Base-by-base conservation (phyloP, 2,797 vertebrate species). In the Anomalospiza imberbis region DNA sequence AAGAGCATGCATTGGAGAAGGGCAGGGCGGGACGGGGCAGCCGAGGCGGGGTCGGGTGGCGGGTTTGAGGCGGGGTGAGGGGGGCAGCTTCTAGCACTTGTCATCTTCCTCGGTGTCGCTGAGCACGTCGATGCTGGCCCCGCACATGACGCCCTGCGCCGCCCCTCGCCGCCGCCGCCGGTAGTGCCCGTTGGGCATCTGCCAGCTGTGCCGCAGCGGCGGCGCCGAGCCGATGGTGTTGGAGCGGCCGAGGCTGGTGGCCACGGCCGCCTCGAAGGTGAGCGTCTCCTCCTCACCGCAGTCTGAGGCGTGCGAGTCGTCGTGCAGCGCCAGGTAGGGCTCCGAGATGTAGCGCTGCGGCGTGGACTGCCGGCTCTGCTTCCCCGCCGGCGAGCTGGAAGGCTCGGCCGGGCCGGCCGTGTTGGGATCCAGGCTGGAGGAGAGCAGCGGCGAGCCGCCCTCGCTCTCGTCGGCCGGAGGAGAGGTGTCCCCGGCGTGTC, bases 71-170 rank as follows among this genome's bases (percentile, higher is more conserved):
- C 85, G 34, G 12, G 9, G n/a, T n/a, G n/a, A n/a, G n/a, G 57
- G 68, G 89, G 58, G 73, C 95, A 89, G 94, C 98, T 96, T 98
- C 98, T 98, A 99, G 98, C 99, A 99, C 94, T 98, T 98, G 97
- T 99, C 99, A 0, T 99, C 99, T 96, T 99, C 99, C 73, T 99
- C 99, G 10, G 99, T 99, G 97, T 99, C 99, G 83, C 99, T 99
- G 47, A 99, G 98, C 88, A 99, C 98, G 92, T 99, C 98, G 29
- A 98, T 97, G 96, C 98, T 98, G 32, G 98, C 98, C 32, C 98
- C 97, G 3, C 98, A 97, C 94, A 98, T 97, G 42, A 98, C 86
- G 54, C 98, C 98, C 7, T 97, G 96, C 26, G 98, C 97, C 0
- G 98, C 97, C 72, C 98, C 98, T 57, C 97, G 98, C 95, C 99